phyloP scores from a whole-genome alignment of 1,140 invertebrate genomes.

The Eriocheir sinensis region DNA sequence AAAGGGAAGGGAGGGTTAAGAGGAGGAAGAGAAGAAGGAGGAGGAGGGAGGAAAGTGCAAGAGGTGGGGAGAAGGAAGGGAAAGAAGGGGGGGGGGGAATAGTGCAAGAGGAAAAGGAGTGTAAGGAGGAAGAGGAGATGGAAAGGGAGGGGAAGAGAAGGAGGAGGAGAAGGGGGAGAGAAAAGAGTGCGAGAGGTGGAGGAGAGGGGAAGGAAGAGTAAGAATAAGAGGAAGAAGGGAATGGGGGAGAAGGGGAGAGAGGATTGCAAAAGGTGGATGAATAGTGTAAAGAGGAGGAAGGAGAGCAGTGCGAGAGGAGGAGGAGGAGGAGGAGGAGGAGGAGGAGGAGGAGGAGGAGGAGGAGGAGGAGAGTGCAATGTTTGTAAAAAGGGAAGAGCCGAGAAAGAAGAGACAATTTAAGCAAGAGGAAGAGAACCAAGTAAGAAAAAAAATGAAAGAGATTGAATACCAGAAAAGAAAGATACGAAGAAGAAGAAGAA shows the following conservation, averaged over 20 bases:
- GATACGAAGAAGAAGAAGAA: too few species aligned
- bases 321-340: slow-evolving; percentile 2
- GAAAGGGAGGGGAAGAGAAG: neutral
- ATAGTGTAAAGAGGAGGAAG: too few species aligned
- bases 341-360: neutral
- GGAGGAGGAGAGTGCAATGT: neutral
- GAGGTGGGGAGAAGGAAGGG: too few species aligned
- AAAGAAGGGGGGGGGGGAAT: too few species aligned
- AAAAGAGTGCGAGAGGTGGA: neutral
- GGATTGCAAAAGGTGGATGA: too few species aligned
- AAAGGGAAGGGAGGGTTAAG: too few species aligned
- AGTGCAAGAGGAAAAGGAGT: too few species aligned
- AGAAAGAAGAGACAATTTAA: neutral
- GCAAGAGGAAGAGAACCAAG: neutral
- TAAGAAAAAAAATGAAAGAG: too few species aligned
- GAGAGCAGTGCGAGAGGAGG: neutral
- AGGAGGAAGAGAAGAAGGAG: too few species aligned
- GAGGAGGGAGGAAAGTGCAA: neutral
- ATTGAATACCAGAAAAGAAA: too few species aligned
- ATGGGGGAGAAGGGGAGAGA: neutral
- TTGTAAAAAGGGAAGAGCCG: too few species aligned
- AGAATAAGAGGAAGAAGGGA: neutral
- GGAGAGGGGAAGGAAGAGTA: neutral
- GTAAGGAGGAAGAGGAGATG: neutral
- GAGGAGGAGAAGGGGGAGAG: neutral